A percentile compares a stretch with the other conserved stretches of the same genome.
Evolutionary conservation across 2,113 vertebrate genomes (phyloP).

Genomic region (Paedocypris sp.): DNA sequence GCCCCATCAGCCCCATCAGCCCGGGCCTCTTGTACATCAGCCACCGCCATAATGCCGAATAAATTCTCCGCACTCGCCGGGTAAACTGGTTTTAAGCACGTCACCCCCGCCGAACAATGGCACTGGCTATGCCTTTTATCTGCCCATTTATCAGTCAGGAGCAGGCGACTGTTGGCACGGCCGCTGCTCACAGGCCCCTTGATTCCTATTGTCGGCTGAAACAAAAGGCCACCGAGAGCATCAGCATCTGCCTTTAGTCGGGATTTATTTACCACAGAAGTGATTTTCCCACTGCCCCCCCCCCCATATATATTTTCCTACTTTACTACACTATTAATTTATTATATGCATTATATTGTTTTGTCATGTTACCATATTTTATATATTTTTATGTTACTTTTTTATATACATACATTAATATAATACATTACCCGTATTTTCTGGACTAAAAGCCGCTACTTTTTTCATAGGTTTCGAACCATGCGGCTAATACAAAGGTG

Average conservation of each 20-base stretch:
- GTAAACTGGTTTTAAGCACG: conserved; percentile 91
- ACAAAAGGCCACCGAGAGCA: conserved; percentile 13
- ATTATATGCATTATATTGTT: background rate
- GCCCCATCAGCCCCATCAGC: conserved; percentile 67
- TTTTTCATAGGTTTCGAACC: too few relatives aligned
- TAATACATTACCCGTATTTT: too few relatives aligned
- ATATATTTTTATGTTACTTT: too few relatives aligned
- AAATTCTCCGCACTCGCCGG: conserved; percentile 76
- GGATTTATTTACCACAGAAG: background rate
- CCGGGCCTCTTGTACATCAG: conserved; percentile 70
- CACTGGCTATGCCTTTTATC: conserved; percentile 74
- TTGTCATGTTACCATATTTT: too few relatives aligned
- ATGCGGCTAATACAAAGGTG: too few relatives aligned
- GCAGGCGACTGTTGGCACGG: conserved; percentile 34
- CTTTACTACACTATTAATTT: background rate
- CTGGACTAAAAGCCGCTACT: too few relatives aligned
- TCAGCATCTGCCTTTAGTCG: background rate
- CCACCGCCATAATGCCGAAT: conserved; percentile 81
- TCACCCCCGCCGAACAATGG: conserved; percentile 75
- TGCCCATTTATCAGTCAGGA: conserved; percentile 66
- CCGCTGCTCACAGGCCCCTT: conserved; percentile 9
- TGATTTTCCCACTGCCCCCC: conserved; percentile 4
- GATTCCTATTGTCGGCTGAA: conserved; percentile 24
- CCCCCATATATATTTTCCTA: background rate
- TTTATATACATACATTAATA: too few relatives aligned